Evolutionary conservation across 2,113 vertebrate species (phyloP).

Genomic region (Myiagra hebetior): DNA sequence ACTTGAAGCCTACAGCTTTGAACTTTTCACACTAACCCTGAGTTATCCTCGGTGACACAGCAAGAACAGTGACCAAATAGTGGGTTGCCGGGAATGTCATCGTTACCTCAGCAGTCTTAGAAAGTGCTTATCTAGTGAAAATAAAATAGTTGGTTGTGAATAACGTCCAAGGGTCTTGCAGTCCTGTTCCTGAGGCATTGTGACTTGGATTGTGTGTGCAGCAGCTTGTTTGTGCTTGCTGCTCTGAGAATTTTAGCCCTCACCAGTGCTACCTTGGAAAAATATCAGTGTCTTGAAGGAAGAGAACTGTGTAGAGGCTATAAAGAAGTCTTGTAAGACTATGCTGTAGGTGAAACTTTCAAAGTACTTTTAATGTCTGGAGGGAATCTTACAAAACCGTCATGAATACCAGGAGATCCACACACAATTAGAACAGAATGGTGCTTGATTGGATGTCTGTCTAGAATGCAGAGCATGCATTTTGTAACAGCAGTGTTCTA

Average conservation of each 20-base stretch:
- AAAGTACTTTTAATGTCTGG: not conserved
- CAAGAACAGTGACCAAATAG: not conserved
- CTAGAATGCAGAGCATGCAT: not conserved
- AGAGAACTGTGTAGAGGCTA: not conserved
- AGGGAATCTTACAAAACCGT: not conserved
- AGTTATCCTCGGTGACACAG: not conserved
- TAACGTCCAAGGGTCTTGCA: not conserved
- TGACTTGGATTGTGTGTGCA: not conserved
- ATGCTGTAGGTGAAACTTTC: not conserved
- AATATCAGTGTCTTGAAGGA: not conserved
- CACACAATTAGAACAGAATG: not conserved
- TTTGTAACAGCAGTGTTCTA: not conserved
- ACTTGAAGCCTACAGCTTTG: not conserved
- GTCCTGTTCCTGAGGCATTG: not conserved
- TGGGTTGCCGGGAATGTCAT: rapidly evolving
- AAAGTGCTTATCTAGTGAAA: not conserved
- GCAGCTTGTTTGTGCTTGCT: not conserved
- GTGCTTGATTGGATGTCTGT: not conserved
- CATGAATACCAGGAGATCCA: not conserved
- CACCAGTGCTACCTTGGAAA: not conserved
- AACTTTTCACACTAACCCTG: not conserved
- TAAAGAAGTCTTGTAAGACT: not conserved
- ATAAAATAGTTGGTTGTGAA: not conserved
- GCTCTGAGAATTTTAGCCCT: not conserved
- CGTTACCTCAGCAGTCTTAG: not conserved